A percentile compares a stretch with the other conserved stretches of the same genome.
Conservation (phyloP, 2,888 invertebrate genomes). For the Cephus rjabovi region DNA sequence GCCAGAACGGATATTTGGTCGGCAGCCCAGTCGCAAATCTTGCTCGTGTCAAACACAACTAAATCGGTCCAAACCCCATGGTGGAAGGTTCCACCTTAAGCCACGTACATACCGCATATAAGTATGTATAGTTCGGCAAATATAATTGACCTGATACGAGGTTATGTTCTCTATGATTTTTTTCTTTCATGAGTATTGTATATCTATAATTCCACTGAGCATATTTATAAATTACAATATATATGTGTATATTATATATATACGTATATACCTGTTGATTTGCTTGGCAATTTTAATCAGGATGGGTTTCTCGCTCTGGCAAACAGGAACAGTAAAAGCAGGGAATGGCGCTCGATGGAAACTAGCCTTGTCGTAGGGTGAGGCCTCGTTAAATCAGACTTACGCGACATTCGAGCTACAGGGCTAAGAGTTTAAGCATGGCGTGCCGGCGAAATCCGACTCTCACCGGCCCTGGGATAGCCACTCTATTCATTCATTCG, state of each 20-base stretch:
- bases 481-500: slow-evolving; percentile 42
- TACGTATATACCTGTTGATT: background rate
- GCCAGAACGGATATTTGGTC: slow-evolving; percentile 43
- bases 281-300: background rate
- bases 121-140: background rate
- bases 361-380: slow-evolving; percentile 10
- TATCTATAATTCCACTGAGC: background rate
- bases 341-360: background rate
- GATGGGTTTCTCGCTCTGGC: background rate
- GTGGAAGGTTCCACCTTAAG: background rate
- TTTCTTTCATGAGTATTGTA: background rate
- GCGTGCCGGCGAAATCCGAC: slow-evolving; percentile 54
- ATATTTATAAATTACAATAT: background rate
- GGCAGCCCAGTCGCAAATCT: slow-evolving; percentile 43
- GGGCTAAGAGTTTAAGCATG: slow-evolving; percentile 40
- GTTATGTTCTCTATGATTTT: background rate
- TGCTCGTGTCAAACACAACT: slow-evolving; percentile 43
- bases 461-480: slow-evolving; percentile 35
- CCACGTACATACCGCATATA: background rate
- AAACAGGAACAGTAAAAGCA: background rate
- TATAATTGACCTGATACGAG: background rate
- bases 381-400: slow-evolving; percentile 49
- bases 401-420: slow-evolving; percentile 50
- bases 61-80: slow-evolving; percentile 5
- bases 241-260: background rate